These are phyloP conservation scores for Cydia amplana DNA, from an alignment of 1,140 invertebrate genomes.

Conservation along the genomic window DNA sequence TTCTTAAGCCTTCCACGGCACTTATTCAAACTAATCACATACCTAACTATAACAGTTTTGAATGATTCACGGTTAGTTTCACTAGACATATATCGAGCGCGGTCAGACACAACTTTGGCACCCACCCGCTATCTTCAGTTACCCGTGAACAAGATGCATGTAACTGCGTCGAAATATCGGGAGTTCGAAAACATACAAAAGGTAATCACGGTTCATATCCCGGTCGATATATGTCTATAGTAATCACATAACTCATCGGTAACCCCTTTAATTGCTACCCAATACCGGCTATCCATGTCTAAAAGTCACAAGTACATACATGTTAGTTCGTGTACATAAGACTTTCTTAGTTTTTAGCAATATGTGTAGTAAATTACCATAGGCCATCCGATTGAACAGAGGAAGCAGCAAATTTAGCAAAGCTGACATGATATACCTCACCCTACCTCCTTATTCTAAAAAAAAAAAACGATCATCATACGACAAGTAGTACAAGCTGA, in stretches of 20 bases:
- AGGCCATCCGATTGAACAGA: background rate
- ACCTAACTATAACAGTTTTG: too few species aligned
- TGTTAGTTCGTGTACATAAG: background rate
- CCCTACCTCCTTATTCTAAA: background rate
- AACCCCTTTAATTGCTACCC: background rate
- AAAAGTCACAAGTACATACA: background rate
- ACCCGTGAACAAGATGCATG: too few species aligned
- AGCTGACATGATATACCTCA: background rate
- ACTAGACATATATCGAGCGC: too few species aligned
- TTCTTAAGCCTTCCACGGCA: background rate
- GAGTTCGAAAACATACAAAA: too few species aligned
- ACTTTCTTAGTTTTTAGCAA: background rate
- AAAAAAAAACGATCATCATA: too few species aligned
- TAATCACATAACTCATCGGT: background rate
- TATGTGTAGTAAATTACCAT: background rate
- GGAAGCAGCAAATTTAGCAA: background rate
- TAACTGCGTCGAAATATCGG: too few species aligned
- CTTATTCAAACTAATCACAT: conserved; percentile 6
- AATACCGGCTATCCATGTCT: background rate
- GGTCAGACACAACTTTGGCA: too few species aligned
- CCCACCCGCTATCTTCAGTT: too few species aligned
- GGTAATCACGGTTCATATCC: too few species aligned
- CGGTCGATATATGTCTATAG: too few species aligned
- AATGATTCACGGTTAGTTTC: too few species aligned
- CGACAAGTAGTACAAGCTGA: too few species aligned